Conservation (phyloP, 1,140 invertebrate species). For the Caerostris darwini region DNA sequence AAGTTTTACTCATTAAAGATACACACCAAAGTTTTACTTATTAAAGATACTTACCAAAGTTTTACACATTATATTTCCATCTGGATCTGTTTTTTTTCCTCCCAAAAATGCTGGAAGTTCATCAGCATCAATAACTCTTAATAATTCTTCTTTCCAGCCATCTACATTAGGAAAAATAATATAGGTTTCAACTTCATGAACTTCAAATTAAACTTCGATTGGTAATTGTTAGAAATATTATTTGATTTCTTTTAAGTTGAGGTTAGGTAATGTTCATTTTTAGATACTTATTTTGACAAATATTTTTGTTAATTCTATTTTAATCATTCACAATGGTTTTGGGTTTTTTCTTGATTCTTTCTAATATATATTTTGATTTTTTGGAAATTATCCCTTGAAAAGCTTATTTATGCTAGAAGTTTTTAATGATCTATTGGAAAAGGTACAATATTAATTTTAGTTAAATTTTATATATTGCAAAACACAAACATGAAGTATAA, state of each 20-base stretch:
- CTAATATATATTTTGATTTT: no score
- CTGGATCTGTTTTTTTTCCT: slow-evolving; percentile 39
- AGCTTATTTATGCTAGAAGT: no score
- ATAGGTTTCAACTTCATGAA: neutral
- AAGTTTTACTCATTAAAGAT: neutral
- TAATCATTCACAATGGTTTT: no score
- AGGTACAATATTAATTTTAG: no score
- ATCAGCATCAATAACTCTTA: slow-evolving; percentile 11
- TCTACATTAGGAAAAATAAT: neutral
- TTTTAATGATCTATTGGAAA: no score
- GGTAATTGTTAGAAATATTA: neutral
- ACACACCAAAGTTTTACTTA: neutral
- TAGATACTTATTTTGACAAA: no score
- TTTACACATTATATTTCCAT: slow-evolving; percentile 26
- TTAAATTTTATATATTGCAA: no score
- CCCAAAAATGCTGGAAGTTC: slow-evolving; percentile 21
- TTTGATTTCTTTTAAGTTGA: neutral
- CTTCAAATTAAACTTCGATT: neutral
- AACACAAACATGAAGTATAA: no score
- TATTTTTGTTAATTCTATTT: no score
- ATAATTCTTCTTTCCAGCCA: neutral
- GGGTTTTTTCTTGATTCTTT: no score
- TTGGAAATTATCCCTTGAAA: no score
- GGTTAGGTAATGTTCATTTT: neutral
- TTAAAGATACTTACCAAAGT: neutral